These are phyloP conservation scores for Nemurella pictetii DNA, from an alignment of 2,888 invertebrate species.

Conservation along the genomic window DNA sequence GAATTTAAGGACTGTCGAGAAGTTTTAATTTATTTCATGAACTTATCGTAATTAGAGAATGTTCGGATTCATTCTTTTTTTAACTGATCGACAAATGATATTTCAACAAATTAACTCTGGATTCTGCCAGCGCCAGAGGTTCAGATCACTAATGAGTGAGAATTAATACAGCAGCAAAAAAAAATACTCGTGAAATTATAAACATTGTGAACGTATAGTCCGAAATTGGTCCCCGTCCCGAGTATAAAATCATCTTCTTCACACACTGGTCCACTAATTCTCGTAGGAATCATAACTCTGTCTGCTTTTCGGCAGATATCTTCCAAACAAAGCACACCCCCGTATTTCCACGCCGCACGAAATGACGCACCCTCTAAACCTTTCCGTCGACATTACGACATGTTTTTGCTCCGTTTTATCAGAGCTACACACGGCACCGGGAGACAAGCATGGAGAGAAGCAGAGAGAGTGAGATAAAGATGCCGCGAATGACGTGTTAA, in stretches of 20 bases:
- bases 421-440: background rate
- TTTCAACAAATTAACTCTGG: too few species aligned
- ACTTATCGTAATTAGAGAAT: background rate
- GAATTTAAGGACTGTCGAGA: background rate
- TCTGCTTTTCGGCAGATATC: background rate
- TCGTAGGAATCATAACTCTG: background rate
- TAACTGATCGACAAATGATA: background rate
- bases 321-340: background rate
- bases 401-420: background rate
- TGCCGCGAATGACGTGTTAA: background rate
- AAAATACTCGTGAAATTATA: too few species aligned
- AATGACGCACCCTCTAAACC: background rate
- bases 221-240: too few species aligned
- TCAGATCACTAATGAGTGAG: background rate
- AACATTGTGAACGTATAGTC: too few species aligned
- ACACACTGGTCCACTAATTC: background rate
- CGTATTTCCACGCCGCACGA: background rate
- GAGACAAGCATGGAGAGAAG: too few species aligned
- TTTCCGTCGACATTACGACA: background rate
- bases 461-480: background rate
- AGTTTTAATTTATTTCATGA: background rate
- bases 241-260: too few species aligned
- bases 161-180: background rate
- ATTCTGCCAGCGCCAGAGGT: background rate
- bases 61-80: background rate